Base-by-base conservation (phyloP, 2,797 vertebrate species). In the Ctenopoma multispine region DNA sequence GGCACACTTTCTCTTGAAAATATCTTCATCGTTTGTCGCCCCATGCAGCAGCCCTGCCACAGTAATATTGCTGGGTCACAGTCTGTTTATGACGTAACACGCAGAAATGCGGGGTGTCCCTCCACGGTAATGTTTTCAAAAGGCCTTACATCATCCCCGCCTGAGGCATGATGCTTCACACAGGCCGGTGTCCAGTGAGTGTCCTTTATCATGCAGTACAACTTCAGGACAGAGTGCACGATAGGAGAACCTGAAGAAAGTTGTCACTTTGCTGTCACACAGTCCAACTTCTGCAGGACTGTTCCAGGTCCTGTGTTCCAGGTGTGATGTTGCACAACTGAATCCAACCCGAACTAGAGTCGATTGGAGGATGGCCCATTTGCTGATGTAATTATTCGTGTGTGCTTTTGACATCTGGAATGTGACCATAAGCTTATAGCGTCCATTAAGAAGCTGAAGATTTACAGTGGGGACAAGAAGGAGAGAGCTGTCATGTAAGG, bases 331-430 rank as follows among this genome's bases (percentile, higher is more conserved):
- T 80, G 81, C 23, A 0, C 78, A 86, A 81, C 76, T 9, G 8
- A 27, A n/a, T 66, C 74, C 0, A 3, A 1, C 57, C 69, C 7
- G 3, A 87, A 85, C 76, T 72, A 84, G 81, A 84, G 23, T 0
- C 6, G 63, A 70, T 65, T 67, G 74, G 71, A 79, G 74, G 77
- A 66, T 29, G 76, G 77, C 81, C 83, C 68, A 53, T 81, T 77
- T 81, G 81, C 77, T 5, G 18, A 48, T 57, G 82, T 63, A 87
- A 82, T 82, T 79, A 73, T 82, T 81, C 57, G 83, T 77, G 78
- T 83, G 54, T 31, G 58, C 58, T 72, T 81, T 77, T 77, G 76
- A 89, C 90, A 90, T 92, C 88, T 91, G 90, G 88, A 89, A 68
- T 77, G 71, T 70, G 59, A 85, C 82, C 88, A 83, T 82, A 64